Percentiles rank a stretch among this genome's conserved stretches.
phyloP scores from a whole-genome alignment of 1,140 invertebrate species.

The Halotydeus destructor region DNA sequence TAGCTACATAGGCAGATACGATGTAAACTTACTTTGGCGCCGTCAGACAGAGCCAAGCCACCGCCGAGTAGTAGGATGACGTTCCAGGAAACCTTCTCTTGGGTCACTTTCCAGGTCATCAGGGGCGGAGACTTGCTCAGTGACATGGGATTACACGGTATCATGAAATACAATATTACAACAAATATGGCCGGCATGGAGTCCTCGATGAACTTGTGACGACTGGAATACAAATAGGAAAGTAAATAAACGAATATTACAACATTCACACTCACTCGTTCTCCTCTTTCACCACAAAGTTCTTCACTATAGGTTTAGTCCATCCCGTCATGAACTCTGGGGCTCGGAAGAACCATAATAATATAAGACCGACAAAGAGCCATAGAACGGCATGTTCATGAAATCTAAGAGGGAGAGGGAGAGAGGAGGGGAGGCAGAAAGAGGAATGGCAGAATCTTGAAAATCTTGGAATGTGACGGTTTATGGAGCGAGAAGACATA shows the following conservation, averaged over 20 bases:
- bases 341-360: conserved; percentile 68
- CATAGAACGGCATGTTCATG: conserved; percentile 51
- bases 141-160: conserved; percentile 16
- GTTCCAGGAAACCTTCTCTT: conserved; percentile 28
- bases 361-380: conserved; percentile 51
- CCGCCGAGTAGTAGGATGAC: conserved; percentile 37
- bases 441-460: too few relatives aligned
- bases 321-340: conserved; percentile 63
- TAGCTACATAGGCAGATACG: too few relatives aligned
- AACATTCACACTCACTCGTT: too few relatives aligned
- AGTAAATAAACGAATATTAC: too few relatives aligned
- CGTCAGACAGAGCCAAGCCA: conserved; percentile 68
- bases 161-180: conserved; percentile 25
- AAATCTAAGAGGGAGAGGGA: conserved; percentile 33
- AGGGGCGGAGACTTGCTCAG: conserved; percentile 16
- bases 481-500: too few relatives aligned
- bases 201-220: conserved; percentile 26
- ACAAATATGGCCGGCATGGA: conserved; percentile 25
- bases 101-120: conserved; percentile 24
- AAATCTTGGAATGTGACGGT: too few relatives aligned
- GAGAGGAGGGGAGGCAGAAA: not conserved
- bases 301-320: conserved; percentile 25
- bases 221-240: not conserved
- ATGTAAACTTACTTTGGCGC: conserved; percentile 33
- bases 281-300: too few relatives aligned